phyloP scores from a whole-genome alignment of 1,140 invertebrate species.

The Panagrolaimus sp. region DNA sequence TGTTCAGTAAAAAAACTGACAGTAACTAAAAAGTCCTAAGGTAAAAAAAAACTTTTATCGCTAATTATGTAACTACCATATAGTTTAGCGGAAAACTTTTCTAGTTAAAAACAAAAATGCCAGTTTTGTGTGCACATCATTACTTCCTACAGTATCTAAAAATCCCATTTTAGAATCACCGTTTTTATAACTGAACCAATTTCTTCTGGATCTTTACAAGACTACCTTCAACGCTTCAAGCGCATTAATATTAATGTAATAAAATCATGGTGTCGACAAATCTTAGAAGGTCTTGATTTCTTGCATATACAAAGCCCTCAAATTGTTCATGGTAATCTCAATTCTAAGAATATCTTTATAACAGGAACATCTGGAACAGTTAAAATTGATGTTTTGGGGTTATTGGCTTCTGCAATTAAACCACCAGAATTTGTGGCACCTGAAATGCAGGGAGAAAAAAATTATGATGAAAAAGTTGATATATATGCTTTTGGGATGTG shows the following conservation, averaged over 20 bases:
- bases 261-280: conserved; percentile 96
- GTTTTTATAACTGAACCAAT: conserved; percentile 98
- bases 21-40: no score
- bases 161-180: conserved; percentile 82
- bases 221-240: conserved; percentile 89
- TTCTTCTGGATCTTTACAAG: conserved; percentile 96
- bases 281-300: conserved; percentile 92
- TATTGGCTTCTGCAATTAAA: conserved; percentile 92
- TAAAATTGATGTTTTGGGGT: conserved; percentile 98
- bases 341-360: conserved; percentile 99
- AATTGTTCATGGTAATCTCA: conserved; percentile 79
- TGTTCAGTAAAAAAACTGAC: no score
- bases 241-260: conserved; percentile 92
- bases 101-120: no score
- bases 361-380: conserved; percentile 76
- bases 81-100: background rate
- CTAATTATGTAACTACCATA: no score
- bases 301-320: conserved; percentile 91
- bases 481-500: conserved; percentile 99
- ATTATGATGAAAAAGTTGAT: conserved; percentile 97
- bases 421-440: conserved; percentile 58
- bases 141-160: no score
- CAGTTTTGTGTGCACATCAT: no score
- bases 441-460: conserved; percentile 99
- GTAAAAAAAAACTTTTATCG: no score